Percentiles rank a stretch among this genome's conserved stretches.
These are phyloP conservation scores for Ctenopoma kingsleyae DNA, from an alignment of 2,797 vertebrate species.

Conservation along the genomic window DNA sequence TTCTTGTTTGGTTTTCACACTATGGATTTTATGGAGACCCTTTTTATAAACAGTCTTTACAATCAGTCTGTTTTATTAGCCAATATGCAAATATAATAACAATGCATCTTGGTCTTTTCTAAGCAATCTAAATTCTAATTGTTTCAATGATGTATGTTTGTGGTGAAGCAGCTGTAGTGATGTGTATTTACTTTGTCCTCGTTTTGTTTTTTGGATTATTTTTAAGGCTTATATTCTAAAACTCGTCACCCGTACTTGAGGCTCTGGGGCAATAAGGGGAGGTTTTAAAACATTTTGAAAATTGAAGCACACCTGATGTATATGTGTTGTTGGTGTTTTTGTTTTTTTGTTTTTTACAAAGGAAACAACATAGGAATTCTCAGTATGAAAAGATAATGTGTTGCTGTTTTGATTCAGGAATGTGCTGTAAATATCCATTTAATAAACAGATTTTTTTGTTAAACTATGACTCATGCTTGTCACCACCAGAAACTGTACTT, in stretches of 20 bases:
- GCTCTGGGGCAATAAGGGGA: slow-evolving; percentile 65
- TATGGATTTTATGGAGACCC: slow-evolving; percentile 58
- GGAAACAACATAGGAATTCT: slow-evolving; percentile 28
- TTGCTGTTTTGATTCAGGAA: slow-evolving; percentile 60
- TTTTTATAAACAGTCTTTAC: slow-evolving; percentile 40
- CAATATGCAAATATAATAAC: too few relatives aligned
- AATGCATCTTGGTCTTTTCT: slow-evolving; percentile 29
- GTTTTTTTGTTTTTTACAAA: background rate
- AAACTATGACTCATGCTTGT: background rate
- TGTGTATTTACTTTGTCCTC: slow-evolving; percentile 36
- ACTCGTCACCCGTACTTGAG: slow-evolving; percentile 17
- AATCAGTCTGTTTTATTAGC: too few relatives aligned
- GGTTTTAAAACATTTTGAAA: slow-evolving; percentile 38
- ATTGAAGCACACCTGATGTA: slow-evolving; percentile 63
- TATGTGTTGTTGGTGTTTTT: background rate
- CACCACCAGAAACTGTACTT: background rate
- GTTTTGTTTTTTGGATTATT: background rate
- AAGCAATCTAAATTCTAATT: slow-evolving; percentile 10
- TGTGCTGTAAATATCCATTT: slow-evolving; percentile 75
- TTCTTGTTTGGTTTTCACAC: slow-evolving; percentile 7
- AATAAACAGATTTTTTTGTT: slow-evolving; percentile 71
- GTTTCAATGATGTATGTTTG: slow-evolving; percentile 39
- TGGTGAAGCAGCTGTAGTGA: slow-evolving; percentile 18
- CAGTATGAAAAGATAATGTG: slow-evolving; percentile 37
- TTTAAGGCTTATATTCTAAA: slow-evolving; percentile 6